Conservation (phyloP, 2,888 invertebrate genomes). For the Andrena hattorfiana region DNA sequence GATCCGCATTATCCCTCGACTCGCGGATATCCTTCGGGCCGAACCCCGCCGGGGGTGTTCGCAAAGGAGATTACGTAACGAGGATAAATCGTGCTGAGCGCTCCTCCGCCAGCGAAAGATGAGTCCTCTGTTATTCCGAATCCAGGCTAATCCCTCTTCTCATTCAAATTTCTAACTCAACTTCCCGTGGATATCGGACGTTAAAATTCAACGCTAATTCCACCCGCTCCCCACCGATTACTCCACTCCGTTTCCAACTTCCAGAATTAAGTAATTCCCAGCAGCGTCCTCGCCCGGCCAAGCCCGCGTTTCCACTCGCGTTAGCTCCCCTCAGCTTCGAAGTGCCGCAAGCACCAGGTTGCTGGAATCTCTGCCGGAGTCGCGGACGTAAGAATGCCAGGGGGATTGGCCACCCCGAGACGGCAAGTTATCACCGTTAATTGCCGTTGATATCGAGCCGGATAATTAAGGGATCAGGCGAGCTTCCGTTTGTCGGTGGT, state of each 20-base stretch:
- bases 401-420: not conserved
- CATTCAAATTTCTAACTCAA: not conserved
- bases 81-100: constrained; percentile 9
- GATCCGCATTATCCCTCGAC: constrained; percentile 19
- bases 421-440: constrained; percentile 15
- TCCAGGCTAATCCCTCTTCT: not conserved
- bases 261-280: constrained; percentile 20
- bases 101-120: not conserved
- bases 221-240: not conserved
- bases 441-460: constrained; percentile 47
- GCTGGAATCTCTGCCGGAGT: not conserved
- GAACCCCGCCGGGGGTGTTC: not conserved
- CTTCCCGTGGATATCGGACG: not conserved
- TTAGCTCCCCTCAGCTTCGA: too few species aligned
- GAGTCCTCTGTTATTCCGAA: not conserved
- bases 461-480: constrained; percentile 49
- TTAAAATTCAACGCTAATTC: constrained; percentile 3
- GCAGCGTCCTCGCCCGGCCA: not conserved
- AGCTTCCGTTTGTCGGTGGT: constrained; percentile 19
- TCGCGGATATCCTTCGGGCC: constrained; percentile 13
- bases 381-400: constrained; percentile 10
- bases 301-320: not conserved
- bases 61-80: constrained; percentile 17
- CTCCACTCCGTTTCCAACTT: constrained; percentile 5
- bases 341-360: not conserved